Evolutionary conservation across 2,113 vertebrate genomes (phyloP), one percentile per base, ranked within the genome.

Genomic region (Eulemur macaco): DNA sequence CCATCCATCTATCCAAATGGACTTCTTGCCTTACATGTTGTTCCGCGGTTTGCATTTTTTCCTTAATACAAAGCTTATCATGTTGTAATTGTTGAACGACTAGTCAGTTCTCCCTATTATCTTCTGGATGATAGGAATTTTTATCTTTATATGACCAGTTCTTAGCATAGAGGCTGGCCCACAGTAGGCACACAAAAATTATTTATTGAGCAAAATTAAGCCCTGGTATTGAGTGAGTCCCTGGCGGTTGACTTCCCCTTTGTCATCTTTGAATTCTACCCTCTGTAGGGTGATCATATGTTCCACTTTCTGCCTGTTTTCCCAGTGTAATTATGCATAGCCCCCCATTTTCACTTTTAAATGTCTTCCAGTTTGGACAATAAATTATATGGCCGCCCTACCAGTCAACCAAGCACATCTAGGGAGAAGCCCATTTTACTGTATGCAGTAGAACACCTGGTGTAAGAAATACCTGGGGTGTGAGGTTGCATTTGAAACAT

Each of bases 261-360:
- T 86, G 34, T 71, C 73, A 47, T 68, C 37, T 83, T 89, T 83
- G 80, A 96, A 86, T 84, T 96, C 50, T 94, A 31, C n/a, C 42
- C 15, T 58, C 8, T 52, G 8, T 27, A 94, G 20, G 27, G 21
- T 60, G 9, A 77, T 15, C n/a, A 13, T 92, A 23, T 78, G 10
- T 95, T 89, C 39, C 6, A 34, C 42, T 58, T 64, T 54, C 82
- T 76, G 45, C 76, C 56, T 76, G 0, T 88, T 88, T 95, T 58
- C 45, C 45, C 27, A 88, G 45, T 29, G 86, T 54, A 77, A 42
- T 84, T 89, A 74, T 83, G 66, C 78, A 39, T 71, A 92, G 25
- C 54, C 45, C 17, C 77, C 47, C 12, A 39, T 42, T 74, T 73
- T 56, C 1, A 76, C 82, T 93, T 88, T 89, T 60, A 91, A 66